These are phyloP conservation scores for Vespertilio murinus DNA, from an alignment of 2,797 vertebrate genomes.

Conservation along the genomic window DNA sequence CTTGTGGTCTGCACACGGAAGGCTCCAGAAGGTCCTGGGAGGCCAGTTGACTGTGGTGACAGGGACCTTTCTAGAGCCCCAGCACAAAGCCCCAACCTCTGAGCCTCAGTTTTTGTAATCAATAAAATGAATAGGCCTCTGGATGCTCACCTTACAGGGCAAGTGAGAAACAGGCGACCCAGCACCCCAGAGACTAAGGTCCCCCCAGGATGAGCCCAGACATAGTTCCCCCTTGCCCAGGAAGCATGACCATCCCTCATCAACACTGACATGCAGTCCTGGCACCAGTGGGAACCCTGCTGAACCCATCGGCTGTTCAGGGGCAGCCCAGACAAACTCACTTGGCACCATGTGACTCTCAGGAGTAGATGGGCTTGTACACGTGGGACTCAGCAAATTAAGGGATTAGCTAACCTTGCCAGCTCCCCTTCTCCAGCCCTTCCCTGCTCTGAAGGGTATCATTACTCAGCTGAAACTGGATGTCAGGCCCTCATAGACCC, in stretches of 20 bases:
- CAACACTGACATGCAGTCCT: background rate
- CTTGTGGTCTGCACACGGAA: background rate
- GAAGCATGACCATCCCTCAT: fast-evolving
- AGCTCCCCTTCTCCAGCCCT: background rate
- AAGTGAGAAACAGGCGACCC: background rate
- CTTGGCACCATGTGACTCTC: background rate
- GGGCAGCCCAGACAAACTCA: no score
- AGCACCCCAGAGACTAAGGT: background rate
- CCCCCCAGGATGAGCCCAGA: background rate
- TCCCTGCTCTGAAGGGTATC: background rate
- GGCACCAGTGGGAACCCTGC: background rate
- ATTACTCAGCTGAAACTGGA: background rate
- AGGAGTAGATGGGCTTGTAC: no score
- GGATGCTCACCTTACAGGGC: background rate
- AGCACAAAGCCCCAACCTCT: background rate
- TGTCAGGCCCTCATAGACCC: background rate
- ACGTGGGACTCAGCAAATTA: background rate
- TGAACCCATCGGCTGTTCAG: fast-evolving
- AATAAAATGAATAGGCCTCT: background rate
- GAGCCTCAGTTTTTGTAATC: background rate
- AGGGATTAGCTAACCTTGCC: no score
- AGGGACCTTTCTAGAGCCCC: background rate
- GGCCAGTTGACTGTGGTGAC: background rate
- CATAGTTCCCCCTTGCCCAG: background rate
- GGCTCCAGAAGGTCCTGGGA: background rate